These are phyloP conservation scores for Lagenorhynchus albirostris DNA, from an alignment of 2,113 vertebrate genomes.

Conservation along the genomic window DNA sequence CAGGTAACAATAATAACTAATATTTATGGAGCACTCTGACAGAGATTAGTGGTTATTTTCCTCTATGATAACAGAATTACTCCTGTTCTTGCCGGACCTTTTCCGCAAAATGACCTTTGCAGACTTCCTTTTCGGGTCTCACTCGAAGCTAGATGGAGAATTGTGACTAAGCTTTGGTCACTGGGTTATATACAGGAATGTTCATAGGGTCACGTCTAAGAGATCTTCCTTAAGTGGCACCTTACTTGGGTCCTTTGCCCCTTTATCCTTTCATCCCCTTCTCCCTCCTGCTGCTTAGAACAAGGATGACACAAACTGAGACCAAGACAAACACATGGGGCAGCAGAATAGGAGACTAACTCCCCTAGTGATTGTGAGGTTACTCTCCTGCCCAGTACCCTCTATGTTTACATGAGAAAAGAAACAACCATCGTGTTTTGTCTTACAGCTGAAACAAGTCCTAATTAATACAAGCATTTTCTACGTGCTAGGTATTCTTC, in stretches of 20 bases:
- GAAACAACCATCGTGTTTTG: background rate
- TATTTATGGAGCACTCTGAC: background rate
- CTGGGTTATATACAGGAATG: background rate
- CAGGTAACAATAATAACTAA: background rate
- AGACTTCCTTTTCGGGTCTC: background rate
- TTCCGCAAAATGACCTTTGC: background rate
- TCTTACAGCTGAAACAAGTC: background rate
- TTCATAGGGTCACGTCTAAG: background rate
- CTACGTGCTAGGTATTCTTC: background rate
- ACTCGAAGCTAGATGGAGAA: background rate
- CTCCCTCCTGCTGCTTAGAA: background rate
- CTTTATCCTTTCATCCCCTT: background rate
- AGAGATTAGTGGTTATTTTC: background rate
- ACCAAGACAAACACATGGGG: background rate
- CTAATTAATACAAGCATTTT: slow-evolving; percentile 8
- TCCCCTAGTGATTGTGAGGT: background rate
- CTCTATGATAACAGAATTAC: background rate
- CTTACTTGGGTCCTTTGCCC: background rate
- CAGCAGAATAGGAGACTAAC: background rate
- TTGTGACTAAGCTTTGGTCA: background rate
- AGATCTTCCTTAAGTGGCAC: background rate
- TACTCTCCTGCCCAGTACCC: background rate
- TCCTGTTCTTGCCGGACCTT: background rate
- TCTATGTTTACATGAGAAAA: background rate
- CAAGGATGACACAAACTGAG: background rate